Evolutionary conservation across 1,140 invertebrate genomes (phyloP).

Genomic region (Habropoda laboriosa): DNA sequence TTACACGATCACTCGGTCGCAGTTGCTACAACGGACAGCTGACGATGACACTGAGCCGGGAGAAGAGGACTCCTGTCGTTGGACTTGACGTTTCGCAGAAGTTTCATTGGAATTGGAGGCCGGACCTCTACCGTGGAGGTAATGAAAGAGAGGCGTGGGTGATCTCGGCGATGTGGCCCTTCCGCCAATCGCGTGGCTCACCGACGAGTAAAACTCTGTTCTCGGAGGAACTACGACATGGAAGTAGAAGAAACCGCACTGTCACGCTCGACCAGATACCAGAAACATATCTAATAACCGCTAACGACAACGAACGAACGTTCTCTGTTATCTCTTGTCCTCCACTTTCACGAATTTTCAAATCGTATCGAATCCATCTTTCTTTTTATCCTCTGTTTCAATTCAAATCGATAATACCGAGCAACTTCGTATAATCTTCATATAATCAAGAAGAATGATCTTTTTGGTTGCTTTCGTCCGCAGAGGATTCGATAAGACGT

Average conservation of each 20-base stretch:
- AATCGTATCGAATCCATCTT: not conserved
- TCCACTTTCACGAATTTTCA: not conserved
- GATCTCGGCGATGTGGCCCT: constrained; percentile 81
- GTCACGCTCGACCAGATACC: constrained; percentile 48
- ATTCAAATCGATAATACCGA: not conserved
- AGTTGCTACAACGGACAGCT: constrained; percentile 87
- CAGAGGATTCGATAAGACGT: not conserved
- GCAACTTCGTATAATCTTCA: too few species aligned
- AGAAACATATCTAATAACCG: constrained; percentile 21
- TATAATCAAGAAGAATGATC: too few species aligned
- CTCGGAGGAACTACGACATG: constrained; percentile 80
- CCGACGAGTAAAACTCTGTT: constrained; percentile 84
- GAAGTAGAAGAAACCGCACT: constrained; percentile 69
- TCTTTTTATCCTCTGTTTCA: too few species aligned
- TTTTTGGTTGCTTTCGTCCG: too few species aligned
- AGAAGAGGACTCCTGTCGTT: constrained; percentile 63
- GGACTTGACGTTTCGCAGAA: constrained; percentile 42
- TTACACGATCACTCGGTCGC: constrained; percentile 90
- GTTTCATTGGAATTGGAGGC: constrained; percentile 55
- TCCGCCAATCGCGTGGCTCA: constrained; percentile 85
- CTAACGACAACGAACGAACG: constrained; percentile 19
- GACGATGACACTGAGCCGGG: constrained; percentile 63
- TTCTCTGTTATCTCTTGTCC: constrained; percentile 25
- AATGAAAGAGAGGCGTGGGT: constrained; percentile 74
- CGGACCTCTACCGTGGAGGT: constrained; percentile 62